Evolutionary conservation across 2,113 vertebrate species (phyloP).

Genomic region (Sardina pilchardus): DNA sequence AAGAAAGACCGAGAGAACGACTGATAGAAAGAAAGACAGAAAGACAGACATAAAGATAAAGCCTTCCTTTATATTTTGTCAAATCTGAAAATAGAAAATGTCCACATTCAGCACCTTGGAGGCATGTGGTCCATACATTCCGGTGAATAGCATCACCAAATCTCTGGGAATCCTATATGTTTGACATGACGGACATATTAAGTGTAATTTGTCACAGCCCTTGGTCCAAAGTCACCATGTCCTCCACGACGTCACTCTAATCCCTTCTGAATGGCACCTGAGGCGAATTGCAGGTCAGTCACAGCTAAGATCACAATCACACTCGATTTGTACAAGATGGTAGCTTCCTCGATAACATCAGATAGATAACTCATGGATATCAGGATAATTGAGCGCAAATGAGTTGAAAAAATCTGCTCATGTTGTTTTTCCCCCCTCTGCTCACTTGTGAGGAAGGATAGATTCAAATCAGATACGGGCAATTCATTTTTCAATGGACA

Average conservation of each 20-base stretch:
- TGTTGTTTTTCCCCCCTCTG: background rate
- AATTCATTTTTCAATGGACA: background rate
- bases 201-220: background rate
- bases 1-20: no score
- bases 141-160: no score
- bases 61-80: no score
- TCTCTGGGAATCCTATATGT: no score
- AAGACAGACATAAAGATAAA: no score
- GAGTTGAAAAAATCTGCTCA: background rate
- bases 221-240: background rate
- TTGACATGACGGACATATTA: background rate
- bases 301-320: background rate
- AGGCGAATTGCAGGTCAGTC: background rate
- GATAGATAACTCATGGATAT: conserved; percentile 9
- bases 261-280: background rate
- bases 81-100: no score
- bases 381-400: background rate
- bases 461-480: background rate
- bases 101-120: no score
- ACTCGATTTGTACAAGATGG: conserved; percentile 10
- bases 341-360: background rate
- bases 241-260: background rate
- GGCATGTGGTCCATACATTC: no score
- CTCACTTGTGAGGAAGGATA: background rate
- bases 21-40: no score